Base-by-base conservation (phyloP, 2,888 invertebrate species). In the Notodonta ziczac region DNA sequence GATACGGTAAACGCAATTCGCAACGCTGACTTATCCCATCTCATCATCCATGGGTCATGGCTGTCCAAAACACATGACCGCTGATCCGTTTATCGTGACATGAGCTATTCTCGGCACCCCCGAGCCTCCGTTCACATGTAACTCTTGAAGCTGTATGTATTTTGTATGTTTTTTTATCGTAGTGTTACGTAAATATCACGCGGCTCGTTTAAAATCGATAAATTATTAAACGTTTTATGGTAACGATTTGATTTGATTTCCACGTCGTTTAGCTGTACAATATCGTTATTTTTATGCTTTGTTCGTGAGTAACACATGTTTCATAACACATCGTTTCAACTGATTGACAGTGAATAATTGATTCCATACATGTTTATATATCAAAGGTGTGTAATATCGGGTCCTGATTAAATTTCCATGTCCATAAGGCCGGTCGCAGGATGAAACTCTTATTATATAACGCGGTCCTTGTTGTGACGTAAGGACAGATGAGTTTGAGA, bases 61-160 rank as follows among this genome's bases (percentile, higher is more conserved):
- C 86, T 75, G 78, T 81, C 58, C 65, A 73, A 78, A 89, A 89
- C 90, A 91, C 87, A 90, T 91, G 90, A 92, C 90, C 84, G 73
- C 66, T 73, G 74, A 78, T 73, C 62, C 65, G 76, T 72, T 71
- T 73, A 76, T 69, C 67, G 61, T 67, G 77, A 77, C 75, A 80
- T 80, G 76, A 81, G 82, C 82, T 87, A 86, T 86, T 86, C 79
- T 81, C 58, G 71, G 60, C 52, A 61, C 40, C 51, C 59, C 53
- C 50, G 57, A 61, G 53, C 62, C 50, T 48, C 72, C 56, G 42
- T 58, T 62, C 57, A 59, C 46, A 69, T 74, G 63, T 66, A 69
- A 40, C 58, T 51, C 35, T 57, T 59, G 57, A 70, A 62, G 62
- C 69, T 57, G 24, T 62, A 63, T 55, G 61, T 65, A 67, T 65